phyloP scores from a whole-genome alignment of 2,113 vertebrate genomes.

The Chionodraco myersi region DNA sequence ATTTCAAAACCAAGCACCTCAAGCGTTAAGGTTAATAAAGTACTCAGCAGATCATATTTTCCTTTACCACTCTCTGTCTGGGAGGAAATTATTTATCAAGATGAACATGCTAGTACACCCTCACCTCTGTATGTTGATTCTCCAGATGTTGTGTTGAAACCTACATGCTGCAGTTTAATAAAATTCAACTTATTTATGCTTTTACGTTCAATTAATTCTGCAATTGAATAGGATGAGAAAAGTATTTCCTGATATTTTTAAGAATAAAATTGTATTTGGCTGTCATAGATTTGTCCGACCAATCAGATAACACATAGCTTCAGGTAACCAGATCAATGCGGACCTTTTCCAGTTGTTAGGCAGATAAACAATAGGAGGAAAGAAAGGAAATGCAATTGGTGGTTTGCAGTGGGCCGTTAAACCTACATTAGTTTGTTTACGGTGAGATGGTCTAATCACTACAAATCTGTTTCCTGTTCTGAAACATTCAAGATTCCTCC shows the following conservation, averaged over 20 bases:
- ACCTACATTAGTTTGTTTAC: slow-evolving; percentile 70
- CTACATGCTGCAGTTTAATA: neutral
- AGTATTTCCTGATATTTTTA: neutral
- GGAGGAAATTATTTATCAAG: slow-evolving; percentile 46
- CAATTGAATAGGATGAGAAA: neutral
- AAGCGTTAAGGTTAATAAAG: slow-evolving; percentile 38
- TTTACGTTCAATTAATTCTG: neutral
- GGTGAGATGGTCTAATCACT: slow-evolving; percentile 70
- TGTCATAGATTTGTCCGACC: neutral
- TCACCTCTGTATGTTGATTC: neutral
- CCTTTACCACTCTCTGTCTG: slow-evolving; percentile 13
- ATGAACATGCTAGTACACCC: slow-evolving; percentile 22
- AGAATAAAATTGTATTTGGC: neutral
- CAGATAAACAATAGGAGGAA: neutral
- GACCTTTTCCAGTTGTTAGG: neutral
- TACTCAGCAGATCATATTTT: slow-evolving; percentile 38
- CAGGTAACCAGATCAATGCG: neutral
- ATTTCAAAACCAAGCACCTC: slow-evolving; percentile 41
- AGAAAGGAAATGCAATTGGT: neutral
- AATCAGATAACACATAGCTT: neutral
- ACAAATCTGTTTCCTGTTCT: slow-evolving; percentile 58
- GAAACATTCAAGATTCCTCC: slow-evolving; percentile 73
- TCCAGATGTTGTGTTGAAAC: neutral
- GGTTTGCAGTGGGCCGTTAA: slow-evolving; percentile 23
- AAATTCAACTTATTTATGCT: neutral